These are phyloP conservation scores for Eupithecia insigniata DNA, from an alignment of 2,888 invertebrate species.

Conservation along the genomic window DNA sequence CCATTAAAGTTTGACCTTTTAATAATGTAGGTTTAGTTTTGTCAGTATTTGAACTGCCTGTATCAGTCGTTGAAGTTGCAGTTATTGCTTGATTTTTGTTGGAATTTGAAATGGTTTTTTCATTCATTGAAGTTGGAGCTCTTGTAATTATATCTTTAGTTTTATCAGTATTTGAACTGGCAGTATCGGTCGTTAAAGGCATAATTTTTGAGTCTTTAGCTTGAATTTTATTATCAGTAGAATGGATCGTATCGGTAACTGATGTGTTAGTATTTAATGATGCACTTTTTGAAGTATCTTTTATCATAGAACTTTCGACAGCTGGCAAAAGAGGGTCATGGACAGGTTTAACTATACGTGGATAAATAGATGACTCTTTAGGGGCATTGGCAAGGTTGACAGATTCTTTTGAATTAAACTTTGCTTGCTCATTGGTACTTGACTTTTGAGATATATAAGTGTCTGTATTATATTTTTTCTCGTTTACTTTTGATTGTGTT, in stretches of 20 bases:
- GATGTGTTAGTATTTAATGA: conserved; percentile 4
- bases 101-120: background rate
- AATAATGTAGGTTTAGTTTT: background rate
- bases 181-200: conserved; percentile 1
- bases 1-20: background rate
- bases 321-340: conserved; percentile 26
- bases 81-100: background rate
- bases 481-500: conserved; percentile 34
- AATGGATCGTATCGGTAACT: background rate
- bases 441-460: conserved; percentile 44
- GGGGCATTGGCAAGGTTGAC: conserved; percentile 26
- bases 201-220: conserved; percentile 23
- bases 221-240: conserved; percentile 13
- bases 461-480: conserved; percentile 36
- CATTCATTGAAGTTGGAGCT: background rate
- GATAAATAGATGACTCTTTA: conserved; percentile 25
- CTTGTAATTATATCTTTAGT: background rate
- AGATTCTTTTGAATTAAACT: conserved; percentile 34
- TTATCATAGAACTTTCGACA: background rate
- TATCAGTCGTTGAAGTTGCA: background rate
- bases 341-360: conserved; percentile 35
- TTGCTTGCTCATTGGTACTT: conserved; percentile 42
- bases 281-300: conserved; percentile 11
- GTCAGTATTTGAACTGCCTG: background rate
- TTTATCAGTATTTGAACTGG: background rate